Conservation (phyloP, 2,888 invertebrate species). For the Pachliopta kotzebuea region DNA sequence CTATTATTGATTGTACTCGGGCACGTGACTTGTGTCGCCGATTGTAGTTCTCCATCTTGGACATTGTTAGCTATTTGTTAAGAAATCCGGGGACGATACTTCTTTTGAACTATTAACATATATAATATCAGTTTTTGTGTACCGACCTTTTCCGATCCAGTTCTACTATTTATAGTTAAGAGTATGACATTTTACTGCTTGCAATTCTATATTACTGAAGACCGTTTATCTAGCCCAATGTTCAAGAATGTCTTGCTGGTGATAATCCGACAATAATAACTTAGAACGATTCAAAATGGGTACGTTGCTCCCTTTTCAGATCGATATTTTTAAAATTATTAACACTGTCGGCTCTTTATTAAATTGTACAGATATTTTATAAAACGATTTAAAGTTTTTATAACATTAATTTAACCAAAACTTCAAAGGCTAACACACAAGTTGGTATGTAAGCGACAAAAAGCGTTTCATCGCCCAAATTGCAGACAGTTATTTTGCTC, state of each 20-base stretch:
- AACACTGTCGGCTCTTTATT: no score
- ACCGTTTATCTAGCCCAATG: no score
- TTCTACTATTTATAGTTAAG: neutral
- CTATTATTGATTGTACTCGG: constrained; percentile 75
- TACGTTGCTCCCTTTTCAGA: no score
- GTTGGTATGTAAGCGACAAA: constrained; percentile 41
- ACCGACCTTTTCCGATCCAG: neutral
- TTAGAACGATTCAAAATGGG: no score
- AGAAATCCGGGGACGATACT: constrained; percentile 9
- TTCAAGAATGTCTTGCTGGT: no score
- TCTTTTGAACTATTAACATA: constrained; percentile 7
- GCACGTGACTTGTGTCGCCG: constrained; percentile 74
- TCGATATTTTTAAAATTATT: no score
- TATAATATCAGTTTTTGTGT: neutral
- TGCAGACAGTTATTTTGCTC: constrained; percentile 64
- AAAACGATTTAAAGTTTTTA: neutral
- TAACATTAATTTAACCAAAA: constrained; percentile 6
- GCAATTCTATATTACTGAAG: no score
- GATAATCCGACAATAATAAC: no score
- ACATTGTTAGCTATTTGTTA: constrained; percentile 54
- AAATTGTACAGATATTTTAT: neutral
- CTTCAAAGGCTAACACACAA: constrained; percentile 26
- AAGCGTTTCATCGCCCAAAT: constrained; percentile 56
- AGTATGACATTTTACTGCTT: no score
- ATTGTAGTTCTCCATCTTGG: constrained; percentile 56